phyloP scores from a whole-genome alignment of 2,888 invertebrate species.

The Lithosia quadra region DNA sequence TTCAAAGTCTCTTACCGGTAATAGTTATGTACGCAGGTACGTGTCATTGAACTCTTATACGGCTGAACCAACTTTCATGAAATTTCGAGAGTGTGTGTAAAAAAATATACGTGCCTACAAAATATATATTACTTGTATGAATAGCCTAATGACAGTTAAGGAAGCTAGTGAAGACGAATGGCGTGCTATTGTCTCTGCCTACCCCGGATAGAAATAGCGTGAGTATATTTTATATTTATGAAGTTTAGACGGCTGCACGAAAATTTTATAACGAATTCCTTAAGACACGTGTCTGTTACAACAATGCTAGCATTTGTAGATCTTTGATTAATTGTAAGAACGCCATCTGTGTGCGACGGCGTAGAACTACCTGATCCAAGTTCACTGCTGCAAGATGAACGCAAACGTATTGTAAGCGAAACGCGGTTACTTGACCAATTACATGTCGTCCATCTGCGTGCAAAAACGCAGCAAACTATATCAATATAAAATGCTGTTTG shows the following conservation, averaged over 20 bases:
- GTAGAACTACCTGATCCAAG: neutral
- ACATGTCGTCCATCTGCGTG: neutral
- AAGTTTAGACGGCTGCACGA: neutral
- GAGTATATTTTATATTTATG: no score
- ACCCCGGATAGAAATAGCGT: no score
- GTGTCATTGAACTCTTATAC: no score
- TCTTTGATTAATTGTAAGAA: neutral
- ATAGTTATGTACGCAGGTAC: neutral
- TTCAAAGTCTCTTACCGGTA: neutral
- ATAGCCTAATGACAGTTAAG: no score
- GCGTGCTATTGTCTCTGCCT: no score
- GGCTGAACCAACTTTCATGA: neutral
- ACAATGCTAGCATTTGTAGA: neutral
- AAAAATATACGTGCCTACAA: neutral
- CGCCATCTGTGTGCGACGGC: constrained; percentile 8
- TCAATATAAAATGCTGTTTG: no score
- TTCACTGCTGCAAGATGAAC: neutral
- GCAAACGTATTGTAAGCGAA: neutral
- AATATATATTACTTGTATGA: no score
- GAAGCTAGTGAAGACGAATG: no score
- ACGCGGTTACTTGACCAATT: neutral
- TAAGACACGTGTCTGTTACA: neutral
- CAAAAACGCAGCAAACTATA: neutral
- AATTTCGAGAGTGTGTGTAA: neutral
- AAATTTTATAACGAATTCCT: neutral